Conservation (phyloP, 1,140 invertebrate species). For the Venustaconcha ellipsiformis region DNA sequence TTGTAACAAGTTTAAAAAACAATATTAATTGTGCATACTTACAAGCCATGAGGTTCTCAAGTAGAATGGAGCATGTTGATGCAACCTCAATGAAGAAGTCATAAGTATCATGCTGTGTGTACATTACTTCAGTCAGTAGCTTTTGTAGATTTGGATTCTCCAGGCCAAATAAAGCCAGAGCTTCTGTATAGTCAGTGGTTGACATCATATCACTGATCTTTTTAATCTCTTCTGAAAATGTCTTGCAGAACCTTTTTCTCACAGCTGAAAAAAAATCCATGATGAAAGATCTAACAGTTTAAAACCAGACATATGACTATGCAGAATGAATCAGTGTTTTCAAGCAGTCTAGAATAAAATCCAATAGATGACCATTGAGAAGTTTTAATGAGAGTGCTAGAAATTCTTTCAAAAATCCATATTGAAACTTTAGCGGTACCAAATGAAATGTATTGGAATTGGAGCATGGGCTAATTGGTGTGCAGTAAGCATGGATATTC, state of each 20-base stretch:
- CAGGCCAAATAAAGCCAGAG: constrained; percentile 14
- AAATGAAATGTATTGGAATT: too few species aligned
- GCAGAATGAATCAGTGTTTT: neutral
- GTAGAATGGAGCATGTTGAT: constrained; percentile 9
- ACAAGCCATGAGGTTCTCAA: constrained; percentile 27
- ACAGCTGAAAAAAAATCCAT: constrained; percentile 7
- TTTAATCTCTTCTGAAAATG: constrained; percentile 19
- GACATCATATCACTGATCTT: constrained; percentile 6
- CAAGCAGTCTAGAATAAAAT: neutral
- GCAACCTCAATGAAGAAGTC: constrained; percentile 33
- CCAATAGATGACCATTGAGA: too few species aligned
- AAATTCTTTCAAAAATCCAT: too few species aligned
- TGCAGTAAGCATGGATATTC: too few species aligned
- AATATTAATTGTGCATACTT: neutral
- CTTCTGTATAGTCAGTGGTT: constrained; percentile 19
- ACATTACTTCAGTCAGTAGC: constrained; percentile 19
- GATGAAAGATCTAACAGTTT: too few species aligned
- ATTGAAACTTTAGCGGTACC: too few species aligned
- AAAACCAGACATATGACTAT: too few species aligned
- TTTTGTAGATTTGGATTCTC: constrained; percentile 34
- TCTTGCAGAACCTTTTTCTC: constrained; percentile 13
- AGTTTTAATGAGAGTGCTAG: too few species aligned
- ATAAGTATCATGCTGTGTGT: constrained; percentile 26
- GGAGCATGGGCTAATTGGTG: too few species aligned
- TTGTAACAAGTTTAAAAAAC: neutral